Conservation (phyloP, 2,888 invertebrate species). For the Lochmaea crataegi region DNA sequence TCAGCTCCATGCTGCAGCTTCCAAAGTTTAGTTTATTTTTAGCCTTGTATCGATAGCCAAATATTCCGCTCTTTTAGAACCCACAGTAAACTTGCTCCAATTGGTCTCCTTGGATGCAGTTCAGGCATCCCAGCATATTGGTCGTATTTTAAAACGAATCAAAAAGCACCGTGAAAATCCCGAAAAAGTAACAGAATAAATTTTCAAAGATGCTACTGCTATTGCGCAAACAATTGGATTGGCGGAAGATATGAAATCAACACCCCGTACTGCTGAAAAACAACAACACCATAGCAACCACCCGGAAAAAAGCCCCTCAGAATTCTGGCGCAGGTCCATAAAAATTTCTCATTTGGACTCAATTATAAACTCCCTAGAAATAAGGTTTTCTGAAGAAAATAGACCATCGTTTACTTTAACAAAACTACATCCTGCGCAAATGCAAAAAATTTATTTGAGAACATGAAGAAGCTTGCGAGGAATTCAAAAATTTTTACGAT, state of each 20-base stretch:
- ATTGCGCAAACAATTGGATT: constrained; percentile 30
- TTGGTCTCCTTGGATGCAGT: no score
- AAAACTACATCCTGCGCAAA: no score
- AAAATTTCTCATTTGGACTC: constrained; percentile 5
- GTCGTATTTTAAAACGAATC: constrained; percentile 20
- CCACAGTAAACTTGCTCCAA: no score
- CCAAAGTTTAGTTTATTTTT: no score
- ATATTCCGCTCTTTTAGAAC: no score
- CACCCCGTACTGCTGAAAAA: not conserved
- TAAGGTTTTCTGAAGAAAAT: constrained; percentile 4
- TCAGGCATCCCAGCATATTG: not conserved
- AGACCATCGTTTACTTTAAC: constrained; percentile 1
- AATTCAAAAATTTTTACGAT: no score
- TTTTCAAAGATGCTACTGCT: constrained; percentile 28
- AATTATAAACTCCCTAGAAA: constrained; percentile 11
- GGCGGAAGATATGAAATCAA: constrained; percentile 23
- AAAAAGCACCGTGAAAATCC: constrained; percentile 23
- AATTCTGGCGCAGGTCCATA: constrained; percentile 17
- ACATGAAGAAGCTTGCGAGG: no score
- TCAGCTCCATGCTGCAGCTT: no score
- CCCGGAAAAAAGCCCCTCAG: constrained; percentile 23
- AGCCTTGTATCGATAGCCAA: no score
- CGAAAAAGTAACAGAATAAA: no score
- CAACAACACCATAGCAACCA: constrained; percentile 28
- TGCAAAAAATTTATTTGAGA: no score